phyloP scores from a whole-genome alignment of 2,888 invertebrate genomes.

The Eugnorisma glareosa region DNA sequence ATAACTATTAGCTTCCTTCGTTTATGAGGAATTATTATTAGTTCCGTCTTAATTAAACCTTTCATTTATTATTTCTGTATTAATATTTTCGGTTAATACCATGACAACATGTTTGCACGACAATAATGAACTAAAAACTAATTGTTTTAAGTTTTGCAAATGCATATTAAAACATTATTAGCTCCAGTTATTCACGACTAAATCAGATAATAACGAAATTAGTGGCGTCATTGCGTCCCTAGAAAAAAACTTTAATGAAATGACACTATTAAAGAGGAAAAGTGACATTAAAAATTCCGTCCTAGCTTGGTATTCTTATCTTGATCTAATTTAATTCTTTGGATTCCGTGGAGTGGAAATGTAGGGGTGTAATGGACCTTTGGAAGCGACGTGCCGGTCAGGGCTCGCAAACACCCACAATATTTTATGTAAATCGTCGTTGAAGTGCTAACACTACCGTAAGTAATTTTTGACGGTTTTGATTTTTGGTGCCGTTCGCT shows the following conservation, averaged over 20 bases:
- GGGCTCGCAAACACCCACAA: constrained; percentile 34
- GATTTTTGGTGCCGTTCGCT: too few species aligned
- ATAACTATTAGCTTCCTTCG: not conserved
- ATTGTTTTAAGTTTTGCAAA: constrained; percentile 1
- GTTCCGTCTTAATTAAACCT: not conserved
- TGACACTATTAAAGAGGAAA: constrained; percentile 27
- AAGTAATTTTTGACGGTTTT: too few species aligned
- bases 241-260: constrained; percentile 40
- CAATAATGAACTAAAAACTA: constrained; percentile 8
- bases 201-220: not conserved
- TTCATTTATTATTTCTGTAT: not conserved
- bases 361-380: constrained; percentile 43
- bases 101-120: constrained; percentile 4
- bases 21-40: constrained; percentile 10
- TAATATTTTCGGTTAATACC: not conserved
- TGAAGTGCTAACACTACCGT: too few species aligned
- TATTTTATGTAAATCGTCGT: constrained; percentile 61
- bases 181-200: not conserved
- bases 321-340: constrained; percentile 57
- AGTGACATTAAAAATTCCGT: constrained; percentile 46
- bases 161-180: constrained; percentile 9
- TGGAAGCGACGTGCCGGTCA: constrained; percentile 25
- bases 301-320: constrained; percentile 38
- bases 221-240: not conserved
- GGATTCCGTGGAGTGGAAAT: constrained; percentile 45